Evolutionary conservation across 1,140 invertebrate genomes (phyloP).

Genomic region (Aplysia californica): DNA sequence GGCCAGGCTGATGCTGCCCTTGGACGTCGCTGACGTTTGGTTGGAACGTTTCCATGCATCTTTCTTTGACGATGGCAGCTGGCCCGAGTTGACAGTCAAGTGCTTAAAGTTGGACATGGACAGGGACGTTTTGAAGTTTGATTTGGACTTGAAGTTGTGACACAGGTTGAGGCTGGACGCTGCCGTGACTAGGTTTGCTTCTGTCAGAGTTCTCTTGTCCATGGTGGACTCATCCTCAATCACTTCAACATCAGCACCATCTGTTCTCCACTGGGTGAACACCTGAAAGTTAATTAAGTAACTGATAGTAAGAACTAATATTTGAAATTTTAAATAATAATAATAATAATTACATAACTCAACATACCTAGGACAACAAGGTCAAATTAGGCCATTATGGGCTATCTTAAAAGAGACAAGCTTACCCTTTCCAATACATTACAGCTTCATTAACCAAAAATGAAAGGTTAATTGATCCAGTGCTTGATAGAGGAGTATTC

Average conservation of each 20-base stretch:
- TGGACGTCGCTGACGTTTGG: constrained; percentile 22
- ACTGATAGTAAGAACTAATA: no score
- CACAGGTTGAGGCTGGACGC: constrained; percentile 22
- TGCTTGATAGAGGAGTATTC: no score
- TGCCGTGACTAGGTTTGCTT: constrained; percentile 72
- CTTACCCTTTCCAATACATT: no score
- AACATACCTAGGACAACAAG: no score
- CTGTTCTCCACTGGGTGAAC: constrained; percentile 90
- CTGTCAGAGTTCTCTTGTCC: constrained; percentile 81
- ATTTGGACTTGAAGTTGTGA: constrained; percentile 36
- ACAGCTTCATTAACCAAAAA: no score
- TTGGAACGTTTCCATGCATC: constrained; percentile 40
- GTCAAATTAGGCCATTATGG: no score
- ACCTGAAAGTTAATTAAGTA: constrained; percentile 74
- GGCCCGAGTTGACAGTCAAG: constrained; percentile 28
- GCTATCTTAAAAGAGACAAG: no score
- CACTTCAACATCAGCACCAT: constrained; percentile 35
- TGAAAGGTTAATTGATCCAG: no score
- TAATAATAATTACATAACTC: no score
- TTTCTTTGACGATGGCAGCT: constrained; percentile 32
- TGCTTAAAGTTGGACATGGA: constrained; percentile 57
- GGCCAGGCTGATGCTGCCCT: constrained; percentile 38
- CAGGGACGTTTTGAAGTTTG: constrained; percentile 42
- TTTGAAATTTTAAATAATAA: no score
- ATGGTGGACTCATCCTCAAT: constrained; percentile 31